phyloP scores from a whole-genome alignment of 2,888 invertebrate genomes.

The Pollenia labialis region DNA sequence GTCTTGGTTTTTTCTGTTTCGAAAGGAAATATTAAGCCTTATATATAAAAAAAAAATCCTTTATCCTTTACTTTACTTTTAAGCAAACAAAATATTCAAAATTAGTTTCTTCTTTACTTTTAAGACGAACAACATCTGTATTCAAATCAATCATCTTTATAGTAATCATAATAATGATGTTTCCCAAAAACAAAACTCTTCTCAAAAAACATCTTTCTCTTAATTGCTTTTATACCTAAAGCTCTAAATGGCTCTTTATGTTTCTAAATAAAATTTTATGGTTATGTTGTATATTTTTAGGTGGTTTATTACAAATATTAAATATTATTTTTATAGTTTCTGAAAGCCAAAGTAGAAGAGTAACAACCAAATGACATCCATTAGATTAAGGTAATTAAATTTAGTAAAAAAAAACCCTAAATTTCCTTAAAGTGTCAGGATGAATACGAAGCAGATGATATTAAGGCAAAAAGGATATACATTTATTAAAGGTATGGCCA shows the following conservation, averaged over 20 bases:
- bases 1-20: too few species aligned
- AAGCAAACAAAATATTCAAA: background rate
- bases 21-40: background rate
- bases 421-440: constrained; percentile 25
- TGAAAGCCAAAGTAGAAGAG: background rate
- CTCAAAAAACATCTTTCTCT: constrained; percentile 3
- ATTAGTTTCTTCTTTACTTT: background rate
- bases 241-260: constrained; percentile 9
- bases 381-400: constrained; percentile 57
- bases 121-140: constrained; percentile 14
- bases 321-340: constrained; percentile 50
- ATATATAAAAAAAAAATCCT: background rate
- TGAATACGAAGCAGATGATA: constrained; percentile 21
- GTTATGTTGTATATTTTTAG: constrained; percentile 27
- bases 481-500: too few species aligned
- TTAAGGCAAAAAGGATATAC: background rate
- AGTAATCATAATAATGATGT: background rate
- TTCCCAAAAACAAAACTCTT: too few species aligned
- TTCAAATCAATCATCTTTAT: background rate
- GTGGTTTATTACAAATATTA: constrained; percentile 49
- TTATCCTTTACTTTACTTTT: background rate
- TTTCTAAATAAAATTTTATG: constrained; percentile 47
- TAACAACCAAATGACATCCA: constrained; percentile 4
- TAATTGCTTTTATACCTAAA: constrained; percentile 4
- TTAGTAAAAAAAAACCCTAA: constrained; percentile 25